Conservation (phyloP, 2,888 invertebrate genomes). For the Amiota communis region DNA sequence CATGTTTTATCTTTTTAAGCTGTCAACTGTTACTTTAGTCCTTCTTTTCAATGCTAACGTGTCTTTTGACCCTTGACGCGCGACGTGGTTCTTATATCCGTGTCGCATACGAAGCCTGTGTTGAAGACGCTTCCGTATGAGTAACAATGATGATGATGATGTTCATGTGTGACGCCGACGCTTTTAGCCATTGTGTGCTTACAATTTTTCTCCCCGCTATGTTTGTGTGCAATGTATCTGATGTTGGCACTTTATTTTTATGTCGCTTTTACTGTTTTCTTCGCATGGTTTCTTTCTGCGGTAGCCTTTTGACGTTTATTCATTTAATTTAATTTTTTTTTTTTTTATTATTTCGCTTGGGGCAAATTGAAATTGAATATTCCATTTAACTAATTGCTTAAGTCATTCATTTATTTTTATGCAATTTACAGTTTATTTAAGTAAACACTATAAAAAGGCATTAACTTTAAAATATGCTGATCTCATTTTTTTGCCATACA, state of each 20-base stretch:
- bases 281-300: neutral
- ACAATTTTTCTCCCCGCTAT: conserved; percentile 14
- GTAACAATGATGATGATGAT: too few relatives aligned
- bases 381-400: neutral
- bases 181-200: conserved; percentile 1
- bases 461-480: neutral
- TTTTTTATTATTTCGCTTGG: neutral
- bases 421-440: neutral
- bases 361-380: conserved; percentile 5
- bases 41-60: conserved; percentile 12
- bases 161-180: conserved; percentile 2
- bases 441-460: too few relatives aligned
- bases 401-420: neutral
- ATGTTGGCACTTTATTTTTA: conserved; percentile 19
- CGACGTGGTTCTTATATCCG: neutral
- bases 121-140: neutral
- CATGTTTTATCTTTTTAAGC: too few relatives aligned
- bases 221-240: neutral
- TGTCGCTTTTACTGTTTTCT: conserved; percentile 13
- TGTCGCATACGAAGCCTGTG: neutral
- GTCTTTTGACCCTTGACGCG: conserved; percentile 18
- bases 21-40: too few relatives aligned
- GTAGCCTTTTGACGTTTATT: neutral
- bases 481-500: too few relatives aligned
- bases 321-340: conserved; percentile 9